Percentiles rank a stretch among this genome's conserved stretches.
Evolutionary conservation across 2,113 vertebrate species (phyloP).

Genomic region (Sphaerodactylus townsendi): DNA sequence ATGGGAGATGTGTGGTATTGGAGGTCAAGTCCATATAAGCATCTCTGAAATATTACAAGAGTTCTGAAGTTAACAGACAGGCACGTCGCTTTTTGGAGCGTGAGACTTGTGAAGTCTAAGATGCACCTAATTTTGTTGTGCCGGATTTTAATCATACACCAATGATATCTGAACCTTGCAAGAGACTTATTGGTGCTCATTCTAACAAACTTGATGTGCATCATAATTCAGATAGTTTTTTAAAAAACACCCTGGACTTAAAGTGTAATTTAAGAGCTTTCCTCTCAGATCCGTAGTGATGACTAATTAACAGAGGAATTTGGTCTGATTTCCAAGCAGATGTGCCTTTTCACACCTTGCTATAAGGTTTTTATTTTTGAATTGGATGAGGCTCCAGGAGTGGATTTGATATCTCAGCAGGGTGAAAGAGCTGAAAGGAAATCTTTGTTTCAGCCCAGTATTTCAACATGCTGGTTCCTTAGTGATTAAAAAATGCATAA

Average conservation of each 20-base stretch:
- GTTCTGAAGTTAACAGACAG: background rate
- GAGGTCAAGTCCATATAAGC: background rate
- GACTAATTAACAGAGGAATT: slow-evolving; percentile 55
- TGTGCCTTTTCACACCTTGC: slow-evolving; percentile 39
- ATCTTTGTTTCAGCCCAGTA: slow-evolving; percentile 27
- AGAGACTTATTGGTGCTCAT: background rate
- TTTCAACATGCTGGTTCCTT: slow-evolving; percentile 30
- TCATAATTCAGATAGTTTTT: background rate
- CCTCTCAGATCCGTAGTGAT: slow-evolving; percentile 31
- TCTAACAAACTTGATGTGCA: background rate
- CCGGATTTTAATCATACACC: background rate
- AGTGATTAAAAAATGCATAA: slow-evolving; percentile 41
- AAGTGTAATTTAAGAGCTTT: slow-evolving; percentile 44
- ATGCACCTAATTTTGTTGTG: background rate
- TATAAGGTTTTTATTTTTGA: slow-evolving; percentile 32
- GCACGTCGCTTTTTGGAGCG: background rate
- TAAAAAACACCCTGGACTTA: slow-evolving; percentile 28
- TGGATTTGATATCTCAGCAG: background rate
- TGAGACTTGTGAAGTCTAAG: background rate
- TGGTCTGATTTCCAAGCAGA: slow-evolving; percentile 34
- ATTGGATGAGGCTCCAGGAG: background rate
- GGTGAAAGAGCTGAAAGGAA: slow-evolving; percentile 15
- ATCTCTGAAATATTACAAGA: background rate
- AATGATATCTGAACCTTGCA: background rate
- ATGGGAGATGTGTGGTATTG: rapidly evolving